Percentiles rank a stretch among this genome's conserved stretches.
Conservation (phyloP, 2,888 invertebrate species). For the Koerneria pararmatus region DNA sequence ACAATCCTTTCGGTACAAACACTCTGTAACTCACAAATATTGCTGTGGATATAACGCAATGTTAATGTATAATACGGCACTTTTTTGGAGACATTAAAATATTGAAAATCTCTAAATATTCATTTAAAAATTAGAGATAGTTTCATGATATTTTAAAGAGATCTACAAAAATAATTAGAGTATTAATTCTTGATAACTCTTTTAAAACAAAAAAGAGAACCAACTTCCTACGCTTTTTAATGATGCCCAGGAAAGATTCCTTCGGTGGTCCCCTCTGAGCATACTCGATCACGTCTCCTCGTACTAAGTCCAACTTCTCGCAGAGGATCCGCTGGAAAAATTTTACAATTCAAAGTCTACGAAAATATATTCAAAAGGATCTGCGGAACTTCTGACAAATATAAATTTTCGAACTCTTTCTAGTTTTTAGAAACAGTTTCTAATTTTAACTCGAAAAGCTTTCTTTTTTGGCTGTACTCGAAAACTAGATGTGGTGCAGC, state of each 20-base stretch:
- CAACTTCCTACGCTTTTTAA: slow-evolving; percentile 21
- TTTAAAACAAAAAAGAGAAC: background rate
- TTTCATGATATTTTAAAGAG: background rate
- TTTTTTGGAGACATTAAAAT: too few species aligned
- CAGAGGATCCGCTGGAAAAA: slow-evolving; percentile 13
- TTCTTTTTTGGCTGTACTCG: too few species aligned
- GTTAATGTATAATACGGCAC: too few species aligned
- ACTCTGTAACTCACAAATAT: background rate
- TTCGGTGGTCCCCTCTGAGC: background rate
- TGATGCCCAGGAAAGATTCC: slow-evolving; percentile 20
- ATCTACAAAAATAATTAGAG: background rate
- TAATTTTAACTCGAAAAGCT: too few species aligned
- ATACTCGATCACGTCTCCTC: background rate
- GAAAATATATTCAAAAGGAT: too few species aligned
- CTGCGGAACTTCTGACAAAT: too few species aligned
- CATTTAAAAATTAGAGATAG: background rate
- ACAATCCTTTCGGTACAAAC: slow-evolving; percentile 68
- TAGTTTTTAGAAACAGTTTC: too few species aligned
- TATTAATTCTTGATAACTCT: background rate
- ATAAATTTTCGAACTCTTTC: too few species aligned
- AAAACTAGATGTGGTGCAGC: too few species aligned
- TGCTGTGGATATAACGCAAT: too few species aligned
- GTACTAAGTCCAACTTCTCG: slow-evolving; percentile 6
- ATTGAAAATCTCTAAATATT: background rate
- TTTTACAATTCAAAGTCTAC: too few species aligned